Base-by-base conservation (phyloP, 2,113 vertebrate species). In the Ondatra zibethicus region DNA sequence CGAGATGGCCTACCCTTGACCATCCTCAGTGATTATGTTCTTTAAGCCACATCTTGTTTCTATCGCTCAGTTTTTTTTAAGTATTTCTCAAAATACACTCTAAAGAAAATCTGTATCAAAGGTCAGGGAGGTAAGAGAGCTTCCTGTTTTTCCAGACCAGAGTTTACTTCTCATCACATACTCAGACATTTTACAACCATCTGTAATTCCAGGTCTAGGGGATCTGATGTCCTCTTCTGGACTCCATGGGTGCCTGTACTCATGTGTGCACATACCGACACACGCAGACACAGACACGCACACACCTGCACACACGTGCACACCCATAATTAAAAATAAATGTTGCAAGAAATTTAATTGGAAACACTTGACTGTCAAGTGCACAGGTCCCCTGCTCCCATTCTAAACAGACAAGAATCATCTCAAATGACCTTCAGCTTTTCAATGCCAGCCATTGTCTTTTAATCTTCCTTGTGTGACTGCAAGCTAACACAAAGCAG, bases 331-430 rank as follows among this genome's bases (percentile, higher is more conserved):
- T 50, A 16, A 55, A 80, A 80, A 36, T 52, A 55, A 80, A 80
- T 12, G 1, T 21, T 52, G 36, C 29, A 19, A 36, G 33, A 78
- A 7, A 33, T 23, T 1, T 23, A 81, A 86, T 93, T 25, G 45
- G 81, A 89, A 96, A 88, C 75, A 87, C 9, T 29, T 65, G n/a
- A 31, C 87, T 77, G 27, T 87, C 33, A 89, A 45, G 63, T 89
- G 55, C 21, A 23, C 36, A 91, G 27, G 16, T 61, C 8, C 4
- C 19, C 88, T 25, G 3, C 68, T 88, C 16, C 19, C 0, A 12
- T 68, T 66, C 81, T 39, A 76, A 80, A 42, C 3, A 33, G 17
- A 63, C 11, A 29, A 52, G 12, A 97, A 36, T n/a, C 16, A 25
- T 14, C 47, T 9, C 29, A 66, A 10, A 89, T 27, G n/a, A 78